Evolutionary conservation across 2,888 invertebrate species (phyloP).

Genomic region (Allygus modestus): DNA sequence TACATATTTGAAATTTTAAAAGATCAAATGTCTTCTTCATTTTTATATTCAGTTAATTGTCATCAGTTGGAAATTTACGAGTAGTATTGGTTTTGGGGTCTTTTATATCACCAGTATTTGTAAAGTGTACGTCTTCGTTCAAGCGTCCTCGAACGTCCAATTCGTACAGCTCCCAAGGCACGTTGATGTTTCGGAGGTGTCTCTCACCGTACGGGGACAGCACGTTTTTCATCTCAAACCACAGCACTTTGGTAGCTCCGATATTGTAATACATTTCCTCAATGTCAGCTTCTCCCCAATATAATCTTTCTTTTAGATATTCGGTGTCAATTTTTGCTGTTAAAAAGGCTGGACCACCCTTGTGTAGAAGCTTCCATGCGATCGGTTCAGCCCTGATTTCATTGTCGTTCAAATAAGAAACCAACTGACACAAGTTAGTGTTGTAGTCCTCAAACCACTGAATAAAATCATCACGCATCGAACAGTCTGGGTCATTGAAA

Average conservation of each 20-base stretch:
- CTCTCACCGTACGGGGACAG: slow-evolving; percentile 29
- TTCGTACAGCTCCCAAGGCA: slow-evolving; percentile 34
- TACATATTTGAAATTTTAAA: no score
- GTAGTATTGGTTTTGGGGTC: not conserved
- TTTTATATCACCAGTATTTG: slow-evolving; percentile 39
- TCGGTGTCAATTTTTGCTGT: slow-evolving; percentile 8
- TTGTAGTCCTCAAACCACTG: slow-evolving; percentile 37
- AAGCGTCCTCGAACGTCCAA: slow-evolving; percentile 29
- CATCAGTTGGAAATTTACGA: not conserved
- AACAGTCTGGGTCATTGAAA: slow-evolving; percentile 34
- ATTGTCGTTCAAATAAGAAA: slow-evolving; percentile 18
- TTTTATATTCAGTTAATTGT: not conserved
- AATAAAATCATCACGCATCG: slow-evolving; percentile 17
- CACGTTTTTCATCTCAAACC: slow-evolving; percentile 50
- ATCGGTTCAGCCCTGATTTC: slow-evolving; percentile 35
- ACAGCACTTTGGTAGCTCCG: slow-evolving; percentile 41
- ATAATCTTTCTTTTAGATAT: slow-evolving; percentile 26
- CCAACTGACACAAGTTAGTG: slow-evolving; percentile 31
- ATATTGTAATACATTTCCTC: slow-evolving; percentile 40
- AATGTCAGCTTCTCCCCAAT: slow-evolving; percentile 28
- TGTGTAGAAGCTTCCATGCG: not conserved
- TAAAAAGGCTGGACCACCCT: slow-evolving; percentile 44
- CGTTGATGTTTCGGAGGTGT: slow-evolving; percentile 40
- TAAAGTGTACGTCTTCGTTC: slow-evolving; percentile 38
- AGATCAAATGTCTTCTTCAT: no score